These are phyloP conservation scores for Apodemia mormo DNA, from an alignment of 2,888 invertebrate species.

Conservation along the genomic window DNA sequence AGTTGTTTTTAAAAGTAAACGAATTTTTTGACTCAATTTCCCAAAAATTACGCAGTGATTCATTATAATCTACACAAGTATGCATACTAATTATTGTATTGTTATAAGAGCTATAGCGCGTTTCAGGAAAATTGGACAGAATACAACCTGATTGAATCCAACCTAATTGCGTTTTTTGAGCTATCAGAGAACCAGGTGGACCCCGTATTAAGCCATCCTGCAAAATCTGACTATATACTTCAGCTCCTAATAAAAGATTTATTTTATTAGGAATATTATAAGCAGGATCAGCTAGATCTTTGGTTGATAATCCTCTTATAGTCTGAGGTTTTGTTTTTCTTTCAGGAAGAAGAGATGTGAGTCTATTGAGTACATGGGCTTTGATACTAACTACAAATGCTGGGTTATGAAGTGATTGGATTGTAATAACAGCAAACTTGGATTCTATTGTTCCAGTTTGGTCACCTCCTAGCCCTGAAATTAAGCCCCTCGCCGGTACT, in stretches of 20 bases:
- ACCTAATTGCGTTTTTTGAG: constrained; percentile 38
- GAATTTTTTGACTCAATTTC: constrained; percentile 30
- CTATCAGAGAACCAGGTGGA: constrained; percentile 27
- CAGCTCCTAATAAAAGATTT: constrained; percentile 9
- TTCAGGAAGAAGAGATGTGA: constrained; percentile 10
- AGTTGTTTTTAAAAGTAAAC: constrained; percentile 12
- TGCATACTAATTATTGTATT: constrained; percentile 22
- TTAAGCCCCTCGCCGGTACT: background rate
- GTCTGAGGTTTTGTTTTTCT: background rate
- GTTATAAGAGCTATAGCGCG: background rate
- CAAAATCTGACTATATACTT: constrained; percentile 38
- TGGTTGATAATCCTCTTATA: background rate
- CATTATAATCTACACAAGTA: constrained; percentile 23
- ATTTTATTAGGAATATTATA: constrained; percentile 16
- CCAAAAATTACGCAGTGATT: constrained; percentile 32
- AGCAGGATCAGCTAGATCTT: constrained; percentile 8
- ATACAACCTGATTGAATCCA: constrained; percentile 40
- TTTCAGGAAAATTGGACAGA: background rate
- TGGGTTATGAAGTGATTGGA: constrained; percentile 7
- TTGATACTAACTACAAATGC: background rate
- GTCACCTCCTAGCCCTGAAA: constrained; percentile 21
- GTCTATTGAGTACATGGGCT: too few species aligned
- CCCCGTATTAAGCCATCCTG: constrained; percentile 33
- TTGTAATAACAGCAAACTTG: background rate
- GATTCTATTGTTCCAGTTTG: constrained; percentile 13